phyloP scores from a whole-genome alignment of 1,140 invertebrate species.

The Pemphigus obesinymphae region DNA sequence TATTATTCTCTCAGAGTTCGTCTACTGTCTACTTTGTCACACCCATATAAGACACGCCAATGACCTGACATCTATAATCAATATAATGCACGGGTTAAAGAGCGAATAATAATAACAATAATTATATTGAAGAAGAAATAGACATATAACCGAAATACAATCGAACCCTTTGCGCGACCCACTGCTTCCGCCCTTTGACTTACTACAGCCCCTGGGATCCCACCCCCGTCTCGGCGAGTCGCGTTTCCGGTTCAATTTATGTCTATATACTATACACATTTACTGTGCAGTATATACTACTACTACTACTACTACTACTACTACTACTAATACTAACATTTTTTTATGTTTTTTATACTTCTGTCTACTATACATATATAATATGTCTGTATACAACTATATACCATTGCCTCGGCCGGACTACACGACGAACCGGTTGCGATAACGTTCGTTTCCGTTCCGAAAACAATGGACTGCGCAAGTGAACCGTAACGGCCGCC shows the following conservation, averaged over 20 bases:
- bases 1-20: no score
- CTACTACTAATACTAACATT: no score
- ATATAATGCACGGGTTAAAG: constrained; percentile 1
- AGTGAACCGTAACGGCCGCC: constrained; percentile 15
- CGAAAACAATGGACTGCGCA: constrained; percentile 34
- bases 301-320: neutral
- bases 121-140: neutral
- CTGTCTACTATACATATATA: neutral
- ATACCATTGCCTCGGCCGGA: neutral
- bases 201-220: neutral
- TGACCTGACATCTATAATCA: constrained; percentile 20
- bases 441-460: constrained; percentile 40
- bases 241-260: constrained; percentile 40
- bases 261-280: neutral
- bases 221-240: neutral
- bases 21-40: no score
- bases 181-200: neutral
- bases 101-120: constrained; percentile 21
- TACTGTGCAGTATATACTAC: neutral
- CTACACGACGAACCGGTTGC: constrained; percentile 25
- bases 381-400: neutral
- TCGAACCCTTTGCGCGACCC: neutral
- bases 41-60: no score
- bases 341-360: no score
- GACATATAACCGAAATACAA: neutral